Evolutionary conservation across 2,888 invertebrate genomes (phyloP).

Genomic region (Ennomos quercinarius): DNA sequence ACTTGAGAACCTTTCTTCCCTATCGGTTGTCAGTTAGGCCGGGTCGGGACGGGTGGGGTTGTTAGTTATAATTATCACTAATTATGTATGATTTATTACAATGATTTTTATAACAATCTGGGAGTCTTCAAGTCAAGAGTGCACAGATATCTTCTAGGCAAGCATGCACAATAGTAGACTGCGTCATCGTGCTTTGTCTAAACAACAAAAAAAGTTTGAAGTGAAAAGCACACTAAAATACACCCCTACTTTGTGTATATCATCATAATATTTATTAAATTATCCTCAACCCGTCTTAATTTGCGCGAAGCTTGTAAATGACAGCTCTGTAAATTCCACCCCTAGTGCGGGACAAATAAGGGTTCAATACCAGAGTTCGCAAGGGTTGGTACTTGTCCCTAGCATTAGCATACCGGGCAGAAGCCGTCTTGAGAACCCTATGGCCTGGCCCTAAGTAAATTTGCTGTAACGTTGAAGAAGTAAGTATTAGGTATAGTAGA

Average conservation of each 20-base stretch:
- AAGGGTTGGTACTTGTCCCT: constrained; percentile 23
- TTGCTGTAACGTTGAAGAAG: constrained; percentile 24
- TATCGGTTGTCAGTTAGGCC: too few species aligned
- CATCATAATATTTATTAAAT: not conserved
- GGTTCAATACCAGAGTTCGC: constrained; percentile 16
- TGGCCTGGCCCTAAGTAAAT: constrained; percentile 28
- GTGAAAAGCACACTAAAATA: too few species aligned
- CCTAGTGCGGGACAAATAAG: constrained; percentile 14
- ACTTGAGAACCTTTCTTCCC: too few species aligned
- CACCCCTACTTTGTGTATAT: not conserved
- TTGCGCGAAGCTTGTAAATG: constrained; percentile 22
- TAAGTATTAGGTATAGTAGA: constrained; percentile 1
- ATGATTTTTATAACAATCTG: too few species aligned
- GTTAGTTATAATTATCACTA: too few species aligned
- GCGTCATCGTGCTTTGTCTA: too few species aligned
- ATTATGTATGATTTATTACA: too few species aligned
- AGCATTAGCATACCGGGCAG: constrained; percentile 31
- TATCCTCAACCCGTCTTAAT: constrained; percentile 5
- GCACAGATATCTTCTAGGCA: too few species aligned
- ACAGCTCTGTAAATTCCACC: constrained; percentile 27
- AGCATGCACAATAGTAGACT: too few species aligned
- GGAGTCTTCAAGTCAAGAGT: too few species aligned
- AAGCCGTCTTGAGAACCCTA: constrained; percentile 15
- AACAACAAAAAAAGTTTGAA: too few species aligned
- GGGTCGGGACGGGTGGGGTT: too few species aligned